phyloP scores from a whole-genome alignment of 2,888 invertebrate species.

The Gastrophysa polygoni region DNA sequence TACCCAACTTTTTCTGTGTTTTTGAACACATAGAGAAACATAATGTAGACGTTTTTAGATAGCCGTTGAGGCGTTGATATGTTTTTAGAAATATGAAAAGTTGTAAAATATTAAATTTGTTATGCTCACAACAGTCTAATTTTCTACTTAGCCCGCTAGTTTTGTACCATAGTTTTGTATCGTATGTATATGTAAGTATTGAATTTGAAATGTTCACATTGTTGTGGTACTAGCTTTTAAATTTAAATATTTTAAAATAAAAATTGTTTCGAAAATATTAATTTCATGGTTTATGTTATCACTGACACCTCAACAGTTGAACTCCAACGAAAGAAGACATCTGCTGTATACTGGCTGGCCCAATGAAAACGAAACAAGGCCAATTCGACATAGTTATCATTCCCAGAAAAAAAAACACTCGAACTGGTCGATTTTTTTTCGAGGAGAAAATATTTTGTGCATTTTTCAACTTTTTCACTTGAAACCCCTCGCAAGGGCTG shows the following conservation, averaged over 20 bases:
- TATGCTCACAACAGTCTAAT: slow-evolving; percentile 57
- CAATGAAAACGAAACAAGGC: too few species aligned
- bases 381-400: too few species aligned
- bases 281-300: not conserved
- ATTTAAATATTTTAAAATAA: slow-evolving; percentile 52
- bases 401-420: too few species aligned
- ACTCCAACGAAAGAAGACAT: not conserved
- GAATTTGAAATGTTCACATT: slow-evolving; percentile 51
- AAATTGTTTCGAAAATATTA: slow-evolving; percentile 44
- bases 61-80: slow-evolving; percentile 33
- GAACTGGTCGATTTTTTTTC: too few species aligned
- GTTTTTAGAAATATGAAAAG: slow-evolving; percentile 43
- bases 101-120: slow-evolving; percentile 49
- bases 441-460: too few species aligned
- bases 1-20: slow-evolving; percentile 11
- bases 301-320: too few species aligned
- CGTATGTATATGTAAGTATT: slow-evolving; percentile 54
- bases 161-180: slow-evolving; percentile 66
- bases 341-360: too few species aligned
- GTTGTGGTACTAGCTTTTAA: slow-evolving; percentile 52
- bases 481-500: too few species aligned
- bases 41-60: slow-evolving; percentile 12
- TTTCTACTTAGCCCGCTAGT: slow-evolving; percentile 65
- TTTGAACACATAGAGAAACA: slow-evolving; percentile 14
- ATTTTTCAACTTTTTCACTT: too few species aligned